Percentiles rank a stretch among this genome's conserved stretches.
Conservation (phyloP, 1,140 invertebrate species). For the Bombus impatiens region DNA sequence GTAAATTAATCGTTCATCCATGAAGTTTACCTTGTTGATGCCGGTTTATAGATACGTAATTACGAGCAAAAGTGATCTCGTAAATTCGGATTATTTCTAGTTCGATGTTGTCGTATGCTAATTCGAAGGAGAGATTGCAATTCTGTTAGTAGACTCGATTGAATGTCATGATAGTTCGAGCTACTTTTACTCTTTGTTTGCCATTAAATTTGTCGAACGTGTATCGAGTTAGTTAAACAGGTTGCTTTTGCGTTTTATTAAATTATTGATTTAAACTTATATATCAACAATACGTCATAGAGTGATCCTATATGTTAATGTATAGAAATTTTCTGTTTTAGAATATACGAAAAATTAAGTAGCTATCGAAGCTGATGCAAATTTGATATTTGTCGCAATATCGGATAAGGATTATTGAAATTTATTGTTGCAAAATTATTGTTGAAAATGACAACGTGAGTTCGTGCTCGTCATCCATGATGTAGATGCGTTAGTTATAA, state of each 20-base stretch:
- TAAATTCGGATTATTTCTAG: conserved; percentile 26
- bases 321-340: too few relatives aligned
- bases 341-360: too few relatives aligned
- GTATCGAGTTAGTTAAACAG: neutral
- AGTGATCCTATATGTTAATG: too few relatives aligned
- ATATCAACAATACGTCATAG: too few relatives aligned
- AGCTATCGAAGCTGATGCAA: too few relatives aligned
- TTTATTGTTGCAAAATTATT: neutral
- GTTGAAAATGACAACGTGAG: too few relatives aligned
- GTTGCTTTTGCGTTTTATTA: neutral
- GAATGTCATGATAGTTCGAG: neutral
- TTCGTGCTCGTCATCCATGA: too few relatives aligned
- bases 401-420: neutral
- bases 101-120: conserved; percentile 40
- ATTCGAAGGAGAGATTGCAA: conserved; percentile 5
- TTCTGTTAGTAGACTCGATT: conserved; percentile 27
- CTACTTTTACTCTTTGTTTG: neutral
- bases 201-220: neutral
- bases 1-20: conserved; percentile 45
- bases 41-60: conserved; percentile 14
- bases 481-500: too few relatives aligned
- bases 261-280: too few relatives aligned
- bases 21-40: conserved; percentile 41
- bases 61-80: conserved; percentile 34
- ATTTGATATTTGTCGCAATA: neutral